Conservation (phyloP, 2,888 invertebrate species). For the Tetragnatha montana region DNA sequence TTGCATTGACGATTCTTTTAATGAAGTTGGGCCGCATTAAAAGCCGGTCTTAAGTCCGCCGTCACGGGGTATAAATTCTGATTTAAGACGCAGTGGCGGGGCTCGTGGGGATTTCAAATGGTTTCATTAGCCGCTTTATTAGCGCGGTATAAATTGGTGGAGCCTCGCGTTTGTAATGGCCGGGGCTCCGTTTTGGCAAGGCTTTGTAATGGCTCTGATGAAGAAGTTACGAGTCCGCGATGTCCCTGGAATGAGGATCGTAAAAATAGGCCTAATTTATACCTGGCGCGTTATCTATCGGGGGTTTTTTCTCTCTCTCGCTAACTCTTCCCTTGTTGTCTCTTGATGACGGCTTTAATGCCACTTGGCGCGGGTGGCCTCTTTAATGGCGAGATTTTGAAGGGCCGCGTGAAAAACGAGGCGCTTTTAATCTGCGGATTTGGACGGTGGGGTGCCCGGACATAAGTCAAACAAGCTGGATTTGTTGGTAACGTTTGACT, state of each 20-base stretch:
- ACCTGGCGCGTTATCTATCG: constrained; percentile 68
- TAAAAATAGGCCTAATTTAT: constrained; percentile 70
- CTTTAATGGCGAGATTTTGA: constrained; percentile 32
- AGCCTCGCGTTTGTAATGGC: constrained; percentile 63
- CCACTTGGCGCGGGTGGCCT: constrained; percentile 18
- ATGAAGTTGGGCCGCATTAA: constrained; percentile 69
- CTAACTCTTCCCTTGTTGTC: constrained; percentile 38
- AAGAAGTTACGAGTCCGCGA: constrained; percentile 70
- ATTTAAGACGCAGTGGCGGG: constrained; percentile 64
- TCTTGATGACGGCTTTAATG: constrained; percentile 56
- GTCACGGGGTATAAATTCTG: constrained; percentile 71
- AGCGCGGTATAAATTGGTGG: constrained; percentile 69
- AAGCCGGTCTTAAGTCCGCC: constrained; percentile 69
- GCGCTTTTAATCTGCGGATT: neutral
- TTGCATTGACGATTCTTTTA: constrained; percentile 69
- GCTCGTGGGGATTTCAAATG: constrained; percentile 69
- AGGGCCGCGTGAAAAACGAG: neutral
- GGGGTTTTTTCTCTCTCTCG: constrained; percentile 39
- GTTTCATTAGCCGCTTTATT: constrained; percentile 70
- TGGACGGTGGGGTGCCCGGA: neutral
- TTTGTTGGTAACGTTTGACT: neutral
- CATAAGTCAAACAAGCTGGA: neutral
- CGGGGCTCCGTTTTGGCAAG: constrained; percentile 67
- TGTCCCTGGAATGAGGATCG: constrained; percentile 64
- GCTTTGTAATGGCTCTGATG: constrained; percentile 69